These are phyloP conservation scores for Chunga burmeisteri DNA, from an alignment of 2,113 vertebrate species.

Conservation along the genomic window DNA sequence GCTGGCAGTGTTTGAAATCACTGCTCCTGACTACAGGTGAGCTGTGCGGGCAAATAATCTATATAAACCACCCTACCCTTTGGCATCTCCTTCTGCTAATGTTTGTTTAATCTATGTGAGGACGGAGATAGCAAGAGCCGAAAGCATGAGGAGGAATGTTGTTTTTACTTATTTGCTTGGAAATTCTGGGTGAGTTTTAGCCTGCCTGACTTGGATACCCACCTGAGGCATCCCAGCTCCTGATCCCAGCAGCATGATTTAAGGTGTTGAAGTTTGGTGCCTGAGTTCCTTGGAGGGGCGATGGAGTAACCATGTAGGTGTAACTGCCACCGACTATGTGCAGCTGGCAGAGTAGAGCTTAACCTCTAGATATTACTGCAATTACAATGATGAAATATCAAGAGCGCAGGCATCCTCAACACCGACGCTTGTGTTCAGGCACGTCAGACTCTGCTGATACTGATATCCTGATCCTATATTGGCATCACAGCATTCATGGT, in stretches of 20 bases:
- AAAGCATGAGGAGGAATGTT: not conserved
- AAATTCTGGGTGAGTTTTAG: not conserved
- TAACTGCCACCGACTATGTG: not conserved
- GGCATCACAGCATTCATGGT: not conserved
- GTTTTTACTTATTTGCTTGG: not conserved
- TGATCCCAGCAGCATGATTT: not conserved
- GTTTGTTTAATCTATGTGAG: not conserved
- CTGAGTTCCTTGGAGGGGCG: not conserved
- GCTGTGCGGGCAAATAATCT: not conserved
- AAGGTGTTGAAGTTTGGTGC: not conserved
- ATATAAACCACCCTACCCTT: not conserved
- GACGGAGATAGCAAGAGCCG: not conserved
- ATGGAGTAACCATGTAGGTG: not conserved
- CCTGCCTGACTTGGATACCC: not conserved
- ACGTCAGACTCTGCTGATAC: not conserved
- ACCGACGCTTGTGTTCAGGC: not conserved
- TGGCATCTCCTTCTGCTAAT: not conserved
- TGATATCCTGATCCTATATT: not conserved
- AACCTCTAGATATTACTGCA: constrained; percentile 26
- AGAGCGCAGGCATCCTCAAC: not conserved
- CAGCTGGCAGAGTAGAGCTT: not conserved
- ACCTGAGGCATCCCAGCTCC: not conserved
- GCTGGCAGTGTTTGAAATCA: not conserved
- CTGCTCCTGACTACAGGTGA: not conserved
- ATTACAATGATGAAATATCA: constrained; percentile 32